Percentiles rank a stretch among this genome's conserved stretches.
phyloP scores from a whole-genome alignment of 2,797 vertebrate species.

The Loriculus beryllinus region DNA sequence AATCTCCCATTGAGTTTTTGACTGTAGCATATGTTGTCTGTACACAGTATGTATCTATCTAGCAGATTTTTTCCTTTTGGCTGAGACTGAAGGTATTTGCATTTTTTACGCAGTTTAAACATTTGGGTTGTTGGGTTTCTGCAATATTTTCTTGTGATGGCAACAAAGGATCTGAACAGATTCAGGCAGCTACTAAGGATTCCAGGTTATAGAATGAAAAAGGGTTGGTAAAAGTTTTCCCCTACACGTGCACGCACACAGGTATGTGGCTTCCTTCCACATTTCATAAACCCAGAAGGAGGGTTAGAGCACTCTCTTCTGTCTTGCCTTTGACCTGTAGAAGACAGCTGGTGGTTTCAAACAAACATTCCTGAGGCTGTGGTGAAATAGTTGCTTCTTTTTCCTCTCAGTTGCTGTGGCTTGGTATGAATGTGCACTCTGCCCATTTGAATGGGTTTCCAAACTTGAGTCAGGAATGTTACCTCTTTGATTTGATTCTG shows the following conservation, averaged over 20 bases:
- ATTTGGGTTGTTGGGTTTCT: not conserved
- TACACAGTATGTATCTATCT: not conserved
- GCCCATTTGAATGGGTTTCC: not conserved
- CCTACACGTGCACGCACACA: not conserved
- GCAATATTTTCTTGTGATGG: not conserved
- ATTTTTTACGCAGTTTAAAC: constrained; percentile 26
- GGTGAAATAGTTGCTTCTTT: constrained; percentile 11
- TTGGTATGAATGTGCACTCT: constrained; percentile 27
- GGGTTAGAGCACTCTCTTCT: not conserved
- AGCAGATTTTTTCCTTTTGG: constrained; percentile 39
- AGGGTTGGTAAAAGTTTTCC: constrained; percentile 15
- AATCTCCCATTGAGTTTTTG: not conserved
- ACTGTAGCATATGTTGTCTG: constrained; percentile 24
- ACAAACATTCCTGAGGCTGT: constrained; percentile 13
- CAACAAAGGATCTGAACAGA: constrained; percentile 4
- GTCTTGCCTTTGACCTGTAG: not conserved
- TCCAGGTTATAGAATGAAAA: not conserved
- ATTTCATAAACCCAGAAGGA: not conserved
- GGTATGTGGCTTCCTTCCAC: not conserved
- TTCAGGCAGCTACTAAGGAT: constrained; percentile 26
- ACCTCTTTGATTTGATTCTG: not conserved
- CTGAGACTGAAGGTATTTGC: constrained; percentile 58
- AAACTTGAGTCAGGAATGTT: not conserved
- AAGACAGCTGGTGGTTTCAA: not conserved
- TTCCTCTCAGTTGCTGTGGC: constrained; percentile 15